Base-by-base conservation (phyloP, 2,797 vertebrate species). In the Myripristis jacobus region DNA sequence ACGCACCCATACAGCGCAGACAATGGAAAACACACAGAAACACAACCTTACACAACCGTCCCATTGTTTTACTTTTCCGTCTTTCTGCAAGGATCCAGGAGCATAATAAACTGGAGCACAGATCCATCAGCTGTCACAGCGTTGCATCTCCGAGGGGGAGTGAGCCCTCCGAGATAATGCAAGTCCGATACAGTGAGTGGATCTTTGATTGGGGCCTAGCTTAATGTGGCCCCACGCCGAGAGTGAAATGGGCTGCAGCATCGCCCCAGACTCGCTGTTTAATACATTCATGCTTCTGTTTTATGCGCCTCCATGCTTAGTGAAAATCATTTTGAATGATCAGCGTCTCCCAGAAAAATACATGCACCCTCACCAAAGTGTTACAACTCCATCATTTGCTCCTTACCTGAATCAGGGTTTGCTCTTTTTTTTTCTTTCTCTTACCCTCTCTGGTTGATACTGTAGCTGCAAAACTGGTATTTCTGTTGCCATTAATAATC, bases 171-270 rank as follows among this genome's bases (percentile, higher is more conserved):
- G 77, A 89, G 83, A 80, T 84, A 56, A 84, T 80, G 65, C 72
- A 7, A 74, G 73, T 54, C 77, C 79, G 80, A 79, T 86, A 70
- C 38, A 73, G 57, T 52, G 34, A 62, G 75, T 60, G 16, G 59
- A 72, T 87, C 76, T 87, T 83, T 88, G 85, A 91, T 88, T 87
- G 82, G 80, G 82, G 81, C 70, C 64, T 48, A 70, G 70, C 77
- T 73, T 88, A 85, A 89, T 84, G 77, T 80, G 64, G 67, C 70
- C 75, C 46, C 0, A 47, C 36, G 8, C 52, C 41, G 80, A 80
- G 73, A 81, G 82, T 29, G 12, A 60, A 84, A 83, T 36, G 64
- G 68, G 55, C 75, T 64, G 48, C 70, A 64, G 72, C 57, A 31
- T 54, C 18, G 1, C 51, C 55, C 24, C 61, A 63, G 75, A 80